A percentile compares a stretch with the other conserved stretches of the same genome.
phyloP scores from a whole-genome alignment of 2,113 vertebrate species.

The Lamprotornis superbus region DNA sequence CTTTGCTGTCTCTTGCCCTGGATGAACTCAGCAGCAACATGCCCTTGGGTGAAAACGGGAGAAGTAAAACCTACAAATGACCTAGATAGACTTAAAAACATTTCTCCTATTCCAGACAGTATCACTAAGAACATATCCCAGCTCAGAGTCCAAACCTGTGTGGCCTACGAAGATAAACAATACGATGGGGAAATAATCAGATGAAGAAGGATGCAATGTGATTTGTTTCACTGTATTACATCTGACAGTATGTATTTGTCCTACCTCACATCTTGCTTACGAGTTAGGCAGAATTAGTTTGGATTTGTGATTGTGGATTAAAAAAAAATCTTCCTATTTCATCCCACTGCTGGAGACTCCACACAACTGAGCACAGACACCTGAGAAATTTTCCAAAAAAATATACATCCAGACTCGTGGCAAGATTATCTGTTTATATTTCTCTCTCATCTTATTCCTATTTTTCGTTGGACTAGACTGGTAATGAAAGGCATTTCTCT shows the following conservation, averaged over 20 bases:
- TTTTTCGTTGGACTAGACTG: neutral
- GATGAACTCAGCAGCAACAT: neutral
- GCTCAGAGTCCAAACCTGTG: neutral
- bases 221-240: conserved; percentile 24
- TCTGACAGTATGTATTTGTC: neutral
- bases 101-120: neutral
- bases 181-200: neutral
- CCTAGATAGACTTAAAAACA: neutral
- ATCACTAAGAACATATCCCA: neutral
- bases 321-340: neutral
- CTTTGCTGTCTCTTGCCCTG: neutral
- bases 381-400: neutral
- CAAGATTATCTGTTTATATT: conserved; percentile 38
- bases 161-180: neutral
- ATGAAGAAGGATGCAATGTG: neutral
- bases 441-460: neutral
- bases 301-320: neutral
- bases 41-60: neutral
- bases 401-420: neutral
- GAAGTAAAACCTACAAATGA: neutral
- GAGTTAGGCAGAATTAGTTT: neutral
- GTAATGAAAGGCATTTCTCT: conserved; percentile 14
- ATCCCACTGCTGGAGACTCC: neutral
- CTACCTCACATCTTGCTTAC: conserved; percentile 1
- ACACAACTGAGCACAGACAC: neutral